Evolutionary conservation across 2,888 invertebrate genomes (phyloP).

Genomic region (Vannuccia rotundouncinata): DNA sequence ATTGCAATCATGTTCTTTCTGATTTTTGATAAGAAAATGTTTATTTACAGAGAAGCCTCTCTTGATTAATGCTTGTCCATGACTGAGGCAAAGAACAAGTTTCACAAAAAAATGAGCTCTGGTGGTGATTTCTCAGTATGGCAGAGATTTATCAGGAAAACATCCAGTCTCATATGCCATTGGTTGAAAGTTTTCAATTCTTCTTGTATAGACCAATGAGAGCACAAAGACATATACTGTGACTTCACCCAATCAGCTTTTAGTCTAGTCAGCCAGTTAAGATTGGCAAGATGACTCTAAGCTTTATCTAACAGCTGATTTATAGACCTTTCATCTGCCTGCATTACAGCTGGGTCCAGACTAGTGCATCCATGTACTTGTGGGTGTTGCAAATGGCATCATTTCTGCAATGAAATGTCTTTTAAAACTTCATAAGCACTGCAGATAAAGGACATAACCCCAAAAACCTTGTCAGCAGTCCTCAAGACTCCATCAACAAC

Average conservation of each 20-base stretch:
- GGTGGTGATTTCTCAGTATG: constrained; percentile 27
- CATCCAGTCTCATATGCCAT: constrained; percentile 7
- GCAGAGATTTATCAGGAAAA: constrained; percentile 23
- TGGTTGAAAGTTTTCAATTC: neutral
- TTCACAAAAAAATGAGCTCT: neutral
- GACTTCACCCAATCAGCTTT: constrained; percentile 22
- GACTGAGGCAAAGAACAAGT: neutral
- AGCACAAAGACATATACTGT: constrained; percentile 7
- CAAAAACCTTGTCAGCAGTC: neutral
- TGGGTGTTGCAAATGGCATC: constrained; percentile 23
- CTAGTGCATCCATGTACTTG: constrained; percentile 5
- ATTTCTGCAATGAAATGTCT: constrained; percentile 11
- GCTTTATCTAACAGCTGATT: constrained; percentile 21
- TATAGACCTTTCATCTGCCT: constrained; percentile 3
- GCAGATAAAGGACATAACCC: neutral
- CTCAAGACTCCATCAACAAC: constrained; percentile 8
- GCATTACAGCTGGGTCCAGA: constrained; percentile 22
- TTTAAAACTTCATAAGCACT: constrained; percentile 19
- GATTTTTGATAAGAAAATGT: neutral
- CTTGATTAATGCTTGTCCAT: constrained; percentile 29
- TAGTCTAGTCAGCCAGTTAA: neutral
- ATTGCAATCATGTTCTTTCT: neutral
- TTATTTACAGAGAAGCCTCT: constrained; percentile 8
- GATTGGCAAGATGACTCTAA: neutral
- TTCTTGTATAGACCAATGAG: neutral